These are phyloP conservation scores for Antedon mediterranea DNA, from an alignment of 53 echinoderm and acorn worm genomes.

Conservation along the genomic window DNA sequence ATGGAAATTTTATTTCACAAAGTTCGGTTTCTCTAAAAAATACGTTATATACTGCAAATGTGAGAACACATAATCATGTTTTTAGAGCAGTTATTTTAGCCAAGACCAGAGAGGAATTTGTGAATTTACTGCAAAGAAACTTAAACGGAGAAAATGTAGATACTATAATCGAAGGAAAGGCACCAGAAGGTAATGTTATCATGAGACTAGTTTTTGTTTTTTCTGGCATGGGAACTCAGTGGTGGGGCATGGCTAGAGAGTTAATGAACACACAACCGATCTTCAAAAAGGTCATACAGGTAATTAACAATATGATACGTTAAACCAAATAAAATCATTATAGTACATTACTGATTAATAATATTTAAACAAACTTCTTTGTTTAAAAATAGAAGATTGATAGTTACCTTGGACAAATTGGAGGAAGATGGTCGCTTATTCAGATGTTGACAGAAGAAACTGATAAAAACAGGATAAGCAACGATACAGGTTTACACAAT, in stretches of 20 bases:
- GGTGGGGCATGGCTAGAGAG: too few species aligned
- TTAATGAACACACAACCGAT: conserved; percentile 22
- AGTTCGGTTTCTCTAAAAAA: not conserved
- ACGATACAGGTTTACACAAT: not conserved
- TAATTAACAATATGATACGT: too few species aligned
- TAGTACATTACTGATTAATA: too few species aligned
- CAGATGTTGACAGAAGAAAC: conserved; percentile 26
- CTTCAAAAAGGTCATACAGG: too few species aligned
- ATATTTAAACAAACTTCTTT: too few species aligned
- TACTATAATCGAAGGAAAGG: conserved; percentile 14
- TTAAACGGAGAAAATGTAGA: not conserved
- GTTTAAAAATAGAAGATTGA: conserved; percentile 15
- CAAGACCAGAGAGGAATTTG: conserved; percentile 20
- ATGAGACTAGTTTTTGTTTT: conserved; percentile 9
- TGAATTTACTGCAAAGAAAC: conserved; percentile 8
- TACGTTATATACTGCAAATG: conserved; percentile 17
- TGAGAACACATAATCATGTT: conserved; percentile 27
- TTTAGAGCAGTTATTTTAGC: conserved; percentile 17
- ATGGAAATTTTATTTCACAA: conserved; percentile 4
- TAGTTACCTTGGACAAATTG: conserved; percentile 22
- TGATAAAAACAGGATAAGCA: conserved; percentile 26
- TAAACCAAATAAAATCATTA: too few species aligned
- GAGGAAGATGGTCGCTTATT: conserved; percentile 51
- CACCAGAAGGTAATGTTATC: not conserved
- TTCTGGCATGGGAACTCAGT: too few species aligned